phyloP scores from a whole-genome alignment of 2,113 vertebrate species.

The Nyctibius bracteatus region DNA sequence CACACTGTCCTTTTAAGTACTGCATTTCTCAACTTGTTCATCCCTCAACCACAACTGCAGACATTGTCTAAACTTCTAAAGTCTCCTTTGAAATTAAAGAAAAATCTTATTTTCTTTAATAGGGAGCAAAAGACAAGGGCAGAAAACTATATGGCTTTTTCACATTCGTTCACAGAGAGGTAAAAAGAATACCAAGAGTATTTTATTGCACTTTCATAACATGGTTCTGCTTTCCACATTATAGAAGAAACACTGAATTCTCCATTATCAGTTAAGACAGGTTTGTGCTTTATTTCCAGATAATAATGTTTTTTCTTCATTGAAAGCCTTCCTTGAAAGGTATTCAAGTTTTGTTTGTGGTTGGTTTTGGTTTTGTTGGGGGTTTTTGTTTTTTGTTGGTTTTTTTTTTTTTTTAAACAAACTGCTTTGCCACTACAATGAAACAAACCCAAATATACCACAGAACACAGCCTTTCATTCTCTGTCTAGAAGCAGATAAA shows the following conservation, averaged over 20 bases:
- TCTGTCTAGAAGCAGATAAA: neutral
- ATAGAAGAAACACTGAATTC: neutral
- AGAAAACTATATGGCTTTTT: neutral
- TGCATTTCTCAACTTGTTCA: neutral
- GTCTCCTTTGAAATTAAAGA: neutral
- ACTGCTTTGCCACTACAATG: neutral
- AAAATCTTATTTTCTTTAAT: neutral
- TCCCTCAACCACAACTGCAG: neutral
- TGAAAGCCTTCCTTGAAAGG: neutral
- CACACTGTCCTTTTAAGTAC: neutral
- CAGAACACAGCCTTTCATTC: neutral
- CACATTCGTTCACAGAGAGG: neutral
- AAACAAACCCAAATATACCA: neutral
- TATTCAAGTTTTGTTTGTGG: neutral
- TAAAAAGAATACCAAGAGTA: neutral
- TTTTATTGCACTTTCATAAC: neutral
- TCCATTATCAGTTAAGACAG: neutral
- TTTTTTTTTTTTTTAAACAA: neutral
- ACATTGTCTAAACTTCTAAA: neutral
- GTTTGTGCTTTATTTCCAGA: neutral
- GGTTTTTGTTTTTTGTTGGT: neutral
- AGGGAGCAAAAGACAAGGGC: neutral
- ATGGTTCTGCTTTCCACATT: neutral
- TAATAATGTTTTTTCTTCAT: neutral
- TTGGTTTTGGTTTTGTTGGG: neutral